phyloP scores from a whole-genome alignment of 1,140 invertebrate species.

The Drosophila persimilis region DNA sequence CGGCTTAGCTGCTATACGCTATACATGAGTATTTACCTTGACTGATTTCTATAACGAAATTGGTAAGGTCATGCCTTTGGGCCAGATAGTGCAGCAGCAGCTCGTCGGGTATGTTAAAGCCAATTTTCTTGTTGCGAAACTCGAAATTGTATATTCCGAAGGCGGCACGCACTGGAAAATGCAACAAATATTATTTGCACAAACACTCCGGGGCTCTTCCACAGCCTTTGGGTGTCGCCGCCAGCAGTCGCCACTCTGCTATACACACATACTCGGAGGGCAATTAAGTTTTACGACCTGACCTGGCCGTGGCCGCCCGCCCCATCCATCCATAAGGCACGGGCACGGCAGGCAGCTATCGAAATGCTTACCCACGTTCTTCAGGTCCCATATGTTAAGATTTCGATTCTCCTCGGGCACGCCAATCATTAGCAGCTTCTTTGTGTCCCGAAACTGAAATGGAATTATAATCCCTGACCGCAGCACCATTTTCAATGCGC shows the following conservation, averaged over 20 bases:
- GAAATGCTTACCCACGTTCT: constrained; percentile 74
- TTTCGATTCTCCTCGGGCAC: constrained; percentile 78
- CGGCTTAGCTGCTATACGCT: constrained; percentile 41
- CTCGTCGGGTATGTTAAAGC: constrained; percentile 80
- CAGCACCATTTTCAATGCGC: constrained; percentile 79
- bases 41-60: constrained; percentile 82
- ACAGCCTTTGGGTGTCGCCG: no score
- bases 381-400: constrained; percentile 80
- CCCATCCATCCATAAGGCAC: not conserved
- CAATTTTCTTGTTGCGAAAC: constrained; percentile 81
- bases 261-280: constrained; percentile 32
- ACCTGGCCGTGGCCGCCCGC: constrained; percentile 17
- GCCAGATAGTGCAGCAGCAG: constrained; percentile 77
- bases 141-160: constrained; percentile 81
- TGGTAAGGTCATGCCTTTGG: constrained; percentile 78
- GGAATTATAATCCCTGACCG: constrained; percentile 81
- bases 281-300: constrained; percentile 59
- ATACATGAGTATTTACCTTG: constrained; percentile 67
- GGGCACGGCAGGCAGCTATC: not conserved
- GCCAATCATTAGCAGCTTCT: constrained; percentile 79
- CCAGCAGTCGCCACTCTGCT: not conserved
- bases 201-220: constrained; percentile 1
- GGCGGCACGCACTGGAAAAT: constrained; percentile 69
- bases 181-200: constrained; percentile 4
- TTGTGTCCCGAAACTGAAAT: constrained; percentile 81